Percentiles rank a stretch among this genome's conserved stretches.
Conservation (phyloP, 2,888 invertebrate species). For the Lasioglossum vierecki region DNA sequence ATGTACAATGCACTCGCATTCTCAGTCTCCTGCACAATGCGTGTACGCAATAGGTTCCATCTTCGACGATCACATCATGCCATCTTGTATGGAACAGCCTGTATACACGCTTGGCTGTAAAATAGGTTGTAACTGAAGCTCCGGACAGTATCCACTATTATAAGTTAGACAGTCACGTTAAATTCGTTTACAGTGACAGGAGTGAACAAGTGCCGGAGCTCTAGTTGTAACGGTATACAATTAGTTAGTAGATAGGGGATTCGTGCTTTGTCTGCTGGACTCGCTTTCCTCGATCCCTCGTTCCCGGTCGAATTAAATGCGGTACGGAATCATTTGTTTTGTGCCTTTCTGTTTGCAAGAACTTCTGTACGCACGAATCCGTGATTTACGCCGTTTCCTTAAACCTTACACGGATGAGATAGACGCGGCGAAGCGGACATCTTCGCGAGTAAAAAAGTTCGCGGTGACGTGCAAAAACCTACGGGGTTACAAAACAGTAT, state of each 20-base stretch:
- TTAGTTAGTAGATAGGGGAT: constrained; percentile 38
- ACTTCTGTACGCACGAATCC: constrained; percentile 8
- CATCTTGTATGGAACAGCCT: neutral
- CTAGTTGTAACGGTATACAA: constrained; percentile 28
- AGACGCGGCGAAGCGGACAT: constrained; percentile 21
- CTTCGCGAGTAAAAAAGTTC: constrained; percentile 54
- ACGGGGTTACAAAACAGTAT: constrained; percentile 1
- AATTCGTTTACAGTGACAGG: neutral
- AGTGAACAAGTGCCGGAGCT: neutral
- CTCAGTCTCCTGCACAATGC: constrained; percentile 60
- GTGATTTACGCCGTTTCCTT: neutral
- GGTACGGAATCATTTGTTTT: constrained; percentile 36
- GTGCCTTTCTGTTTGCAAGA: constrained; percentile 40
- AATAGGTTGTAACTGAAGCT: constrained; percentile 41
- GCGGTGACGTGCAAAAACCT: constrained; percentile 7
- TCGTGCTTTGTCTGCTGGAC: constrained; percentile 4
- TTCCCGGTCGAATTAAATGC: constrained; percentile 37
- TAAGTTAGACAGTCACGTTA: neutral
- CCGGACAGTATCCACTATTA: neutral
- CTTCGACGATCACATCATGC: neutral
- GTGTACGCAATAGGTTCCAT: neutral
- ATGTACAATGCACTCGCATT: constrained; percentile 56
- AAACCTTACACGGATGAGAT: constrained; percentile 15
- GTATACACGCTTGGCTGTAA: constrained; percentile 46
- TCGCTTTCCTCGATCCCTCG: neutral